Base-by-base conservation (phyloP, 2,888 invertebrate genomes). In the Eupeodes luniger region DNA sequence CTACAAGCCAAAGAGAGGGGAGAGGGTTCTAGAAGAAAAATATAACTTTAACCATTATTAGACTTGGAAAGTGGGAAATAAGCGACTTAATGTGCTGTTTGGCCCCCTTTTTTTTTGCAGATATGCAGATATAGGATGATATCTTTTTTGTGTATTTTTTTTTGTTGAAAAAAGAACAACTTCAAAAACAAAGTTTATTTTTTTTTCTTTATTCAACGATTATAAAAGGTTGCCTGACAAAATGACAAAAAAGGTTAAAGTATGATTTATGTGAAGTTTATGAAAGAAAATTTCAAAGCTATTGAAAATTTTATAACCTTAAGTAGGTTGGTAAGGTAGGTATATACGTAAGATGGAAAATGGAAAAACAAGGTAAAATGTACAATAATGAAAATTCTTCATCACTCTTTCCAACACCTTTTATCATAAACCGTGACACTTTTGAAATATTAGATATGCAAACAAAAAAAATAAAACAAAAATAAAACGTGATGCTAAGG, bases 41-140 rank as follows among this genome's bases (percentile, higher is more conserved):
- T 62, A 49, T 40, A 64, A 64, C 16, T 69, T 78, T 75, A 51
- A 78, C 67, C 74, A 74, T 67, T 79, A 84, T 79, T 59, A 57
- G 40, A 72, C 49, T 19, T 19, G 16, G 70, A 40, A 72, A 77
- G 69, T 57, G 70, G 16, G 10, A 36, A 64, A 49, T 70, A 66
- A 62, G 44, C 67, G 59, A 61, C 62, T 72, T 72, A 72, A 74
- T 66, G 74, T 34, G 57, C 47, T 83, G 61, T 83, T 83, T 78
- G 72, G 40, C 40, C 34, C 36, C 66, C 4, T 66, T 67, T 66
- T 70, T 53, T 27, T 27, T 27, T 27, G 27, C 27, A 27, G 27
- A 27, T 27, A 27, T 27, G 27, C 27, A 27, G 1, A 2, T 27
- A 27, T 27, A 27, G 27, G 27, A 27, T 2, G 5, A 4, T 59